Conservation (phyloP, 2,888 invertebrate species). For the Drosophila prolongata region DNA sequence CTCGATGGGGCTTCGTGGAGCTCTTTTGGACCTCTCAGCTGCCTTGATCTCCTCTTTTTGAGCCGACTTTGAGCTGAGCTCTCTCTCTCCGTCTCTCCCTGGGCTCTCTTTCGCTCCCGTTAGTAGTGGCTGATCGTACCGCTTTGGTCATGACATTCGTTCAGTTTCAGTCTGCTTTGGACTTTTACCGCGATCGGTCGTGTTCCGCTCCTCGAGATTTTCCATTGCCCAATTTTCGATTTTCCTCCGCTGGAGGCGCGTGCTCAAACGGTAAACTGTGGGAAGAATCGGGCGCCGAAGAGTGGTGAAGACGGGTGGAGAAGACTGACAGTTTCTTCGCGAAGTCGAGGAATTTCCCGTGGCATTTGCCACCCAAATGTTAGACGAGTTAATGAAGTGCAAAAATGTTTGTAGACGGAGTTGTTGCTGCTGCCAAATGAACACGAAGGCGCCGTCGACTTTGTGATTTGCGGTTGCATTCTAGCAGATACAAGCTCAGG, state of each 20-base stretch:
- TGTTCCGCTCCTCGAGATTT: slow-evolving; percentile 39
- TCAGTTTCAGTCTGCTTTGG: slow-evolving; percentile 75
- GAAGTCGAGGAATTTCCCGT: slow-evolving; percentile 55
- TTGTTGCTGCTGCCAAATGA: slow-evolving; percentile 39
- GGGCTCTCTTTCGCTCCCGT: slow-evolving; percentile 5
- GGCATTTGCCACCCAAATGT: slow-evolving; percentile 66
- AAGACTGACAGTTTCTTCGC: slow-evolving; percentile 14
- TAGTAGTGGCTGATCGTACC: slow-evolving; percentile 26
- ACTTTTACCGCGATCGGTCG: slow-evolving; percentile 57
- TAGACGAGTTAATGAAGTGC: slow-evolving; percentile 76
- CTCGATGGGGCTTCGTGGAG: slow-evolving; percentile 26
- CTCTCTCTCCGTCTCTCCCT: slow-evolving; percentile 3
- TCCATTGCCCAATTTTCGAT: slow-evolving; percentile 13
- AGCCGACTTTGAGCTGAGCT: slow-evolving; percentile 10
- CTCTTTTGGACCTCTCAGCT: slow-evolving; percentile 16
- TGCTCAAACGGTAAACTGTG: slow-evolving; percentile 62
- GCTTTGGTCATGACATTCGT: slow-evolving; percentile 82
- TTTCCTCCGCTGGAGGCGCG: slow-evolving; percentile 44
- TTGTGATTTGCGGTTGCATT: slow-evolving; percentile 65
- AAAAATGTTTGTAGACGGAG: slow-evolving; percentile 65
- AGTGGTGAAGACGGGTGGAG: slow-evolving; percentile 4
- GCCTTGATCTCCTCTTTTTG: slow-evolving; percentile 21
- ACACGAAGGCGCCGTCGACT: slow-evolving; percentile 42
- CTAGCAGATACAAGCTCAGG: slow-evolving; percentile 16
- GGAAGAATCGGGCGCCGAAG: slow-evolving; percentile 28